Base-by-base conservation (phyloP, 2,888 invertebrate species). In the Stomorhina lunata region DNA sequence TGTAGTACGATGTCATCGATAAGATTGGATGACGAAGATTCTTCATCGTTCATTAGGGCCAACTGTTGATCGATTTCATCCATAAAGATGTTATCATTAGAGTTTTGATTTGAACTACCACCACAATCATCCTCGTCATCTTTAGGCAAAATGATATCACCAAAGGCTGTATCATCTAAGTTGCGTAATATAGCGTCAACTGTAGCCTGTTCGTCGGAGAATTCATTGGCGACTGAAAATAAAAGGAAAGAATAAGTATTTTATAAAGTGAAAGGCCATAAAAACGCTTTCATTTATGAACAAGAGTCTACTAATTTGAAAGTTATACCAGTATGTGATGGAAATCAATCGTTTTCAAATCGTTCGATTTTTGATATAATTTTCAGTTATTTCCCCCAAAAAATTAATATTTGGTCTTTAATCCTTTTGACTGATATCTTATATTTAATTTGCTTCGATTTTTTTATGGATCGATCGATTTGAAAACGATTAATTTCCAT, bases 111-210 rank as follows among this genome's bases (percentile, higher is more conserved):
- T 20, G 48, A 20, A 15, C 48, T 27, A 2, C 71, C 17, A 15
- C 48, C 22, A 2, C 71, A 12, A 15, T 27, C 20, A 4, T 20
- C 32, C 27, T 66, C 63, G 10, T 69, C 45, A 32, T 48, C 65
- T 63, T 75, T 83, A 3, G 85, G 66, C 53, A 86, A 80, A 27
- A 86, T 71, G 27, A 86, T 85, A n/a, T 87, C 87, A 9, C 86
- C 88, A 5, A 87, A 80, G 0, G 87, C 79, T 1, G 87, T 86
- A 27, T 89, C 88, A 77, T 89, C 88, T 0, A 91, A 76, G 81
- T 88, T 90, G 25, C 89, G 88, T 2, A 91, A 83, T 37, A 91
- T 91, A 3, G 89, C 89, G 81, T 90, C 88, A 4, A 91, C 90
- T 20, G 87, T 89, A 15, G 90, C 90, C 77, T 90, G 90, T 79